These are phyloP conservation scores for Felis catus DNA, from an alignment of 2,113 vertebrate genomes.

Conservation along the genomic window DNA sequence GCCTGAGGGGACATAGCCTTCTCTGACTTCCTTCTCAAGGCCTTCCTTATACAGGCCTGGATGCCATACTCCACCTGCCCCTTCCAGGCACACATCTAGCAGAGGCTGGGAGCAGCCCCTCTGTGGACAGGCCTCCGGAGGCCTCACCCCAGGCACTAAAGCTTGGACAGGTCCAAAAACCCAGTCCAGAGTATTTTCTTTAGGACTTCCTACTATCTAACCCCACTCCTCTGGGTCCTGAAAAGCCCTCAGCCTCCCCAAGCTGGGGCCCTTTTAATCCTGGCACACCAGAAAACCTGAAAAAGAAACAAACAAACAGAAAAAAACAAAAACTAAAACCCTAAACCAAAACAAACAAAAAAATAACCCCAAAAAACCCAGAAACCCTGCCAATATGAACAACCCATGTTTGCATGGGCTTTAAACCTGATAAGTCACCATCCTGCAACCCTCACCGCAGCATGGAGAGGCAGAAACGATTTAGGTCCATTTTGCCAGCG, in stretches of 20 bases:
- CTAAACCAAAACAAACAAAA: too few species aligned
- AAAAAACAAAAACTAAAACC: too few species aligned
- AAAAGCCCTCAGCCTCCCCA: not conserved
- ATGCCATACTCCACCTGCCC: not conserved
- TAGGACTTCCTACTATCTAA: not conserved
- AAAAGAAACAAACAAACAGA: too few species aligned
- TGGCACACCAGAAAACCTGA: not conserved
- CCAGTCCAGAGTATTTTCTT: not conserved
- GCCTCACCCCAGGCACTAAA: not conserved
- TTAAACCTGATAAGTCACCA: not conserved
- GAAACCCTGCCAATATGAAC: not conserved
- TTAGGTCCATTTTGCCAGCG: not conserved
- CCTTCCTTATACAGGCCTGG: not conserved
- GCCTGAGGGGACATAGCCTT: not conserved
- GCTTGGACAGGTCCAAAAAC: not conserved
- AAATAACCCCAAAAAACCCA: too few species aligned
- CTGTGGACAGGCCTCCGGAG: not conserved
- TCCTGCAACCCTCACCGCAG: not conserved
- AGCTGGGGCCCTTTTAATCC: too few species aligned
- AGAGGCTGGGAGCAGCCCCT: not conserved
- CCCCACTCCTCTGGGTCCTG: not conserved
- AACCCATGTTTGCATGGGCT: not conserved
- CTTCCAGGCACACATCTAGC: not conserved
- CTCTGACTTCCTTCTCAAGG: not conserved
- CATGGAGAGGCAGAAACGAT: not conserved